Conservation (phyloP, 2,797 vertebrate species). For the Bryconaethiops microstoma region DNA sequence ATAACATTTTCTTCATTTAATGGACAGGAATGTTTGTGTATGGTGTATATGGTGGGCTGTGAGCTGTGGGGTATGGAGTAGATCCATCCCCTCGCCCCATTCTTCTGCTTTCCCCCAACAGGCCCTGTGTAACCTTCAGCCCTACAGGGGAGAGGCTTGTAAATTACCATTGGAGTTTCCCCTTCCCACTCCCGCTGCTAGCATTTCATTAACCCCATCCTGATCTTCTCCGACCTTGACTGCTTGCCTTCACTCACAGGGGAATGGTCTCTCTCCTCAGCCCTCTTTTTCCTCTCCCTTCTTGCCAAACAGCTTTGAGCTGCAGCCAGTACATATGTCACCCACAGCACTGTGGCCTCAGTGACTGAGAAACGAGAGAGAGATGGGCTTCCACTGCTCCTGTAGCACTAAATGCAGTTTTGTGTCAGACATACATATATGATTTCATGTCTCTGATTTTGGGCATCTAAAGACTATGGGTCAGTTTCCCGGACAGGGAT, state of each 20-base stretch:
- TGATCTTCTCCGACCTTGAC: constrained; percentile 68
- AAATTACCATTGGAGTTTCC: constrained; percentile 61
- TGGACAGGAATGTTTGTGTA: constrained; percentile 20
- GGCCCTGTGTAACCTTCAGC: constrained; percentile 65
- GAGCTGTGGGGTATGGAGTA: constrained; percentile 42
- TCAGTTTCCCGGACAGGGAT: too few relatives aligned
- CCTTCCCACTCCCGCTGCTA: constrained; percentile 62
- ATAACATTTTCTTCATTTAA: constrained; percentile 38
- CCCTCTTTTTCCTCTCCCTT: constrained; percentile 48
- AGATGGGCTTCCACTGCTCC: constrained; percentile 20
- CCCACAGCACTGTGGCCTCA: constrained; percentile 46
- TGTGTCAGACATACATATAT: constrained; percentile 12
- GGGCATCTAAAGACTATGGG: too few relatives aligned
- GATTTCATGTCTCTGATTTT: background rate
- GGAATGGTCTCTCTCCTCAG: constrained; percentile 55
- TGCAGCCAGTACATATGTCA: constrained; percentile 60
- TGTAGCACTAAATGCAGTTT: constrained; percentile 9
- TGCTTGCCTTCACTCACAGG: constrained; percentile 66
- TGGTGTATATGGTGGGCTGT: constrained; percentile 21
- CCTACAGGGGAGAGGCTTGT: constrained; percentile 64
- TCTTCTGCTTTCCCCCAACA: constrained; percentile 55
- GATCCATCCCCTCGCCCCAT: constrained; percentile 51
- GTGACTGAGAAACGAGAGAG: constrained; percentile 25
- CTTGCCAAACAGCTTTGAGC: constrained; percentile 57
- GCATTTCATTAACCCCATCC: constrained; percentile 72